A percentile compares a stretch with the other conserved stretches of the same genome.
Conservation (phyloP, 2,888 invertebrate genomes). For the Lasioglossum villosulum region DNA sequence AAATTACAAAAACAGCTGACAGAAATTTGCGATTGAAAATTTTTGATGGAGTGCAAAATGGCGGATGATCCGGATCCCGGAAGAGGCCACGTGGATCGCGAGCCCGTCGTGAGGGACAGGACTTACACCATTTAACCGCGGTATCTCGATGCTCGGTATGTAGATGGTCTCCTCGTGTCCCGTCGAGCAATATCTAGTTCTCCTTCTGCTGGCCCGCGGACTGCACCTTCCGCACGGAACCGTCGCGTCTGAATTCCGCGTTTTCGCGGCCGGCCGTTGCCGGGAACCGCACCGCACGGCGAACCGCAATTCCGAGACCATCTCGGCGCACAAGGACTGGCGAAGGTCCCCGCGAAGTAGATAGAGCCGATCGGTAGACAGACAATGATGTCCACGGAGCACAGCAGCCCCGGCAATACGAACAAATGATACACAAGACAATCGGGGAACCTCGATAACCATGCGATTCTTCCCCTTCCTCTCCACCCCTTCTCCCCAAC, state of each 20-base stretch:
- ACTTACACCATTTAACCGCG: constrained; percentile 84
- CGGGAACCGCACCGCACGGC: constrained; percentile 95
- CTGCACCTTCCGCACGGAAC: constrained; percentile 81
- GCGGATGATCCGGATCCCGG: neutral
- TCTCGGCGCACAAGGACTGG: constrained; percentile 95
- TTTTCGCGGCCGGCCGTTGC: constrained; percentile 91
- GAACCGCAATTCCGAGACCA: constrained; percentile 96
- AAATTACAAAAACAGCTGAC: too few species aligned
- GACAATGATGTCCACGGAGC: constrained; percentile 34
- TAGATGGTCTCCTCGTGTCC: constrained; percentile 83
- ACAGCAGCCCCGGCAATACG: constrained; percentile 72
- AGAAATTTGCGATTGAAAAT: too few species aligned
- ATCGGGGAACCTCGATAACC: constrained; percentile 47
- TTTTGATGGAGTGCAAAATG: too few species aligned
- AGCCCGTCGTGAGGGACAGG: constrained; percentile 79
- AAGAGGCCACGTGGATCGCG: constrained; percentile 40
- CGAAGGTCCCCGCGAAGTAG: constrained; percentile 14
- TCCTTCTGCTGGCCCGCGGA: constrained; percentile 78
- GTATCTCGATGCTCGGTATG: constrained; percentile 83
- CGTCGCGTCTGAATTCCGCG: constrained; percentile 85
- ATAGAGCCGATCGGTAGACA: neutral
- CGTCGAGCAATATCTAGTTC: constrained; percentile 78
- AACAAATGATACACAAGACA: constrained; percentile 67
- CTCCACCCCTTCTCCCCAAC: neutral
- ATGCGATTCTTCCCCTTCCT: constrained; percentile 52